Evolutionary conservation across 2,888 invertebrate species (phyloP).

Genomic region (Phalangium opilio): DNA sequence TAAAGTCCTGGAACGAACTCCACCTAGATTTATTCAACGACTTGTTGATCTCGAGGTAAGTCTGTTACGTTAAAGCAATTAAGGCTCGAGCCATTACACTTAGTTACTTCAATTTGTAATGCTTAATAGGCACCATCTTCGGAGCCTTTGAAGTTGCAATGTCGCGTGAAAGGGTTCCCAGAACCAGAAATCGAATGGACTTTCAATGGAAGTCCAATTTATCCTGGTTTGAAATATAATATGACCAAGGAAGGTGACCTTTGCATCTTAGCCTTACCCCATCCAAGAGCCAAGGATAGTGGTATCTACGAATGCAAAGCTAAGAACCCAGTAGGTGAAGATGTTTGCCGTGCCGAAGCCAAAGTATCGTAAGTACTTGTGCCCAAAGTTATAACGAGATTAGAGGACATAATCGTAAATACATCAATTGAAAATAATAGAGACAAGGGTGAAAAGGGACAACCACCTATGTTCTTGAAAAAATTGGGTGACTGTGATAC

Average conservation of each 20-base stretch:
- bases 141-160: constrained; percentile 54
- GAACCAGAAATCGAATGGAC: constrained; percentile 75
- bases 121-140: constrained; percentile 37
- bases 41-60: constrained; percentile 47
- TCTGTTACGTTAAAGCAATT: too few species aligned
- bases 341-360: constrained; percentile 34
- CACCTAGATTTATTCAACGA: constrained; percentile 65
- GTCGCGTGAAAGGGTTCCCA: constrained; percentile 62
- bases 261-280: constrained; percentile 55
- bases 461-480: constrained; percentile 75
- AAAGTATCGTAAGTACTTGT: constrained; percentile 13
- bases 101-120: too few species aligned
- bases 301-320: constrained; percentile 64
- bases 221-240: constrained; percentile 45
- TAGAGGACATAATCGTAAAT: neutral
- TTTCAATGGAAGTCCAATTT: constrained; percentile 58
- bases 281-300: constrained; percentile 49
- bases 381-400: too few species aligned
- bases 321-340: constrained; percentile 61
- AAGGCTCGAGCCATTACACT: too few species aligned
- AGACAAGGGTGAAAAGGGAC: constrained; percentile 43
- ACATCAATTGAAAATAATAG: constrained; percentile 7
- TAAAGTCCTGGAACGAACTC: constrained; percentile 60
- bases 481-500: constrained; percentile 75
- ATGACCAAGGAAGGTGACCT: constrained; percentile 39